phyloP scores from a whole-genome alignment of 2,888 invertebrate genomes.

The Ypsolopha sequella region DNA sequence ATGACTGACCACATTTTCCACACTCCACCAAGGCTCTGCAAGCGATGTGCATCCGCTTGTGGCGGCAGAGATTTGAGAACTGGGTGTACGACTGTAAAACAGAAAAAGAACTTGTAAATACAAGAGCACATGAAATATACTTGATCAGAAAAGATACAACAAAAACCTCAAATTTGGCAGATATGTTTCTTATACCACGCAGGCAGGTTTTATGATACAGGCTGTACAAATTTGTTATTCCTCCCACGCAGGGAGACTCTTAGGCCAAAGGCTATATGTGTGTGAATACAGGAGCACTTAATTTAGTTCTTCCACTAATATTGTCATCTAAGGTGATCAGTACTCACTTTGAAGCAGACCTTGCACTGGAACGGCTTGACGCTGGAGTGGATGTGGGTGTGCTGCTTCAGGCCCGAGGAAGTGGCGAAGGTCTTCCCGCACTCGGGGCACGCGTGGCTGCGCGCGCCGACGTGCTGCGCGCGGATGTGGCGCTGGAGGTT shows the following conservation, averaged over 20 bases:
- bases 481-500: slow-evolving; percentile 97
- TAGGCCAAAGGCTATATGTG: no score
- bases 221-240: no score
- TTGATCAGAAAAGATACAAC: no score
- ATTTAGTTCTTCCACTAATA: no score
- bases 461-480: slow-evolving; percentile 94
- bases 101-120: neutral
- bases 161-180: no score
- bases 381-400: slow-evolving; percentile 98
- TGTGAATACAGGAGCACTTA: no score
- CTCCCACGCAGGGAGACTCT: no score
- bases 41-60: slow-evolving; percentile 98
- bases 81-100: slow-evolving; percentile 92
- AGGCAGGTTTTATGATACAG: no score
- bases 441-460: slow-evolving; percentile 97
- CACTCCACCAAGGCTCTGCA: slow-evolving; percentile 96
- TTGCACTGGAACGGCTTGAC: slow-evolving; percentile 98
- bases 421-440: slow-evolving; percentile 99
- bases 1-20: slow-evolving; percentile 93
- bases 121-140: no score
- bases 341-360: slow-evolving; percentile 90
- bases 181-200: no score
- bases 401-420: slow-evolving; percentile 97
- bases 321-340: no score
- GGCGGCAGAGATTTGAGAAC: slow-evolving; percentile 99